These are phyloP conservation scores for Hyposoter didymator DNA, from an alignment of 2,888 invertebrate species.

Conservation along the genomic window DNA sequence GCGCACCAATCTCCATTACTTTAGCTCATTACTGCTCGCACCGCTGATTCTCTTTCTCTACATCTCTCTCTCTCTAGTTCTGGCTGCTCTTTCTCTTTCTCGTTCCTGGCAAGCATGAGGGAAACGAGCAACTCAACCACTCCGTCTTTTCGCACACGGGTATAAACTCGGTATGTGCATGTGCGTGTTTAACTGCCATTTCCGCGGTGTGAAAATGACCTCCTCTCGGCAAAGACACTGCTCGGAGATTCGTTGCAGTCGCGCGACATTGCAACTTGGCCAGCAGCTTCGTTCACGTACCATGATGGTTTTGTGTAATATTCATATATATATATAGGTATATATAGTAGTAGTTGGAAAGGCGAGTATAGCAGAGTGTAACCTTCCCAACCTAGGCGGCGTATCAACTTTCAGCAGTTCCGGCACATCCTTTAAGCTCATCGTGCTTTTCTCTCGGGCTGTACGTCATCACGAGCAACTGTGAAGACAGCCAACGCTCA, in stretches of 20 bases:
- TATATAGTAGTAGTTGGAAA: conserved; percentile 33
- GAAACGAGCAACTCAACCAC: conserved; percentile 57
- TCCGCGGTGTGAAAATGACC: conserved; percentile 61
- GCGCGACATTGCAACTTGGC: conserved; percentile 32
- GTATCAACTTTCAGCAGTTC: conserved; percentile 66
- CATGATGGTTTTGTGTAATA: not conserved
- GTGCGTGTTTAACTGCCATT: conserved; percentile 49
- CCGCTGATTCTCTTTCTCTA: conserved; percentile 49
- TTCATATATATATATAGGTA: not conserved
- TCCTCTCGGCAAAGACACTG: conserved; percentile 22
- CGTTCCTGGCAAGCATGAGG: conserved; percentile 42
- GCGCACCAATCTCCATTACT: conserved; percentile 80
- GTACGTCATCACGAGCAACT: conserved; percentile 58
- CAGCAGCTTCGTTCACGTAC: conserved; percentile 9
- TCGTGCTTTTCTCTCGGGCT: conserved; percentile 40
- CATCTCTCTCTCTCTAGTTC: conserved; percentile 18
- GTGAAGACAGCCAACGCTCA: conserved; percentile 35
- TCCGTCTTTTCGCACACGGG: conserved; percentile 58
- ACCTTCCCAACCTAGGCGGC: conserved; percentile 31
- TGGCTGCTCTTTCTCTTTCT: conserved; percentile 36
- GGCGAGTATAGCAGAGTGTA: conserved; percentile 25
- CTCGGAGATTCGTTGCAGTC: conserved; percentile 31
- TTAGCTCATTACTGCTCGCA: conserved; percentile 76
- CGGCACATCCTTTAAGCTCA: conserved; percentile 65
- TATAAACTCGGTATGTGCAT: conserved; percentile 1